Base-by-base conservation (phyloP, 2,888 invertebrate species). In the Ctena decussata region DNA sequence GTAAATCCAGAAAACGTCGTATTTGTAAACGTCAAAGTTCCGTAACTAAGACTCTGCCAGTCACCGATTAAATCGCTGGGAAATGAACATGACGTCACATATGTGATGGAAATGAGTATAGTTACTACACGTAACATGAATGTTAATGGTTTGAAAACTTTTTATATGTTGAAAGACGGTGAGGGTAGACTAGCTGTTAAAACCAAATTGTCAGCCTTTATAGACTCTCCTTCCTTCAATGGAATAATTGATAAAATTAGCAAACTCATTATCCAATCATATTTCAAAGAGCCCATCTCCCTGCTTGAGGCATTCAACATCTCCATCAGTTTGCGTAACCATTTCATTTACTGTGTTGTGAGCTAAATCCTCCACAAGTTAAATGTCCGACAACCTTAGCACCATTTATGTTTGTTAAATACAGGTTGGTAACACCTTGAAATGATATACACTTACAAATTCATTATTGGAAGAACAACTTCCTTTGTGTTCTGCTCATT, bases 11-110 rank as follows among this genome's bases (percentile, higher is more conserved):
- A 83, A 78, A 90, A 87, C 32, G 89, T 86, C 35, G 81, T 72
- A 21, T 71, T 77, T 32, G 75, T 80, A 71, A 91, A 91, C 57
- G 89, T 90, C 71, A 91, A 77, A 37, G 85, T 85, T 1, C 91
- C 91, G 69, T 89, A 90, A 39, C 87, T 90, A 24, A 92, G 89
- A 69, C 90, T 91, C 82, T 89, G 91, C 90, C 90, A 93, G 5
- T 86, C 81, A 37, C 93, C 93, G 35, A 82, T 80, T 71, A 93
- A 80, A 72, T 89, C 89, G 18, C 85, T 70, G 0, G 93, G 92
- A 78, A 86, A 93, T 12, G 88, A 81, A 72, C 93, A 93, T 72
- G 84, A 75, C 41, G 80, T 60, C 35, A 65, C 65, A 65, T 35
- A 65, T 1, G 3, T 21, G 15, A 65, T 35, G 12, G 35, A 15